Evolutionary conservation across 2,888 invertebrate species (phyloP).

Genomic region (Rhagophthalmus giganteus): DNA sequence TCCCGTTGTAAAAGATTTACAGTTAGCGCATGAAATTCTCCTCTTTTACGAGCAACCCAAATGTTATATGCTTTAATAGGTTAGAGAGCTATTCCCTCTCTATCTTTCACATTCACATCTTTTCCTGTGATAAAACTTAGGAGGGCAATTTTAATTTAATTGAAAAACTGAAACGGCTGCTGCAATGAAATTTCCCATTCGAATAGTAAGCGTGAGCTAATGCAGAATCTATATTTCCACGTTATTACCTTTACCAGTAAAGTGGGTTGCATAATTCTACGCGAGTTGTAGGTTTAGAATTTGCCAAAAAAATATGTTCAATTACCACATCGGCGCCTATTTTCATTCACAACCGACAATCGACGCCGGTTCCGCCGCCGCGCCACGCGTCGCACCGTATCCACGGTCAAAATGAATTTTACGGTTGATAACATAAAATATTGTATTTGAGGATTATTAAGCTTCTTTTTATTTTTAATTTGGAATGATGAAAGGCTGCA

Average conservation of each 20-base stretch:
- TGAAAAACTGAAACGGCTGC: slow-evolving; percentile 20
- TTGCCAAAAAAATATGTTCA: too few relatives aligned
- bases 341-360: too few relatives aligned
- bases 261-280: not conserved
- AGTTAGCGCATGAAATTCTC: slow-evolving; percentile 29
- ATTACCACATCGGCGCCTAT: too few relatives aligned
- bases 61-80: slow-evolving; percentile 29
- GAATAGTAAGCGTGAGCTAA: slow-evolving; percentile 11
- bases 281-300: not conserved
- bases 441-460: slow-evolving; percentile 8
- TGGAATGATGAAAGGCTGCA: slow-evolving; percentile 26
- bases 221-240: slow-evolving; percentile 2
- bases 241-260: not conserved
- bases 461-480: slow-evolving; percentile 24
- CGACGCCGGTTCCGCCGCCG: too few relatives aligned
- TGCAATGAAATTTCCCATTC: slow-evolving; percentile 15
- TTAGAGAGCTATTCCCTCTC: slow-evolving; percentile 26
- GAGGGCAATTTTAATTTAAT: slow-evolving; percentile 29
- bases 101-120: slow-evolving; percentile 29
- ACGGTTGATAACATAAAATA: too few relatives aligned
- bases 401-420: too few relatives aligned
- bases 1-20: slow-evolving; percentile 28
- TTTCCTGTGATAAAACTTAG: slow-evolving; percentile 22
- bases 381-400: too few relatives aligned
- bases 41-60: slow-evolving; percentile 28